Conservation (phyloP, 1,140 invertebrate species). For the Tetragnatha versicolor region DNA sequence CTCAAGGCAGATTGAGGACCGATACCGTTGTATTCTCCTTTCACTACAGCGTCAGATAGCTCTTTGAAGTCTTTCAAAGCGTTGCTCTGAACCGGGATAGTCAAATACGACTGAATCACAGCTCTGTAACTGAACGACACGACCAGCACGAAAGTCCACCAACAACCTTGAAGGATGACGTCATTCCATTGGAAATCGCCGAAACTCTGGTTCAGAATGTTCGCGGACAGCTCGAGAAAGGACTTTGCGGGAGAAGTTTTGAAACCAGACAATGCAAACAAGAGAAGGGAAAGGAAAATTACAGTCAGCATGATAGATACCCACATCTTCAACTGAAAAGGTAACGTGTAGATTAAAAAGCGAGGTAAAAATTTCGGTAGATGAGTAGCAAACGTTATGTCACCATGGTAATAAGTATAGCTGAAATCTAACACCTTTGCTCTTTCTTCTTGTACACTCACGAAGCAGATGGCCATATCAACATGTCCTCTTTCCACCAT, state of each 20-base stretch:
- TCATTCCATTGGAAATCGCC: neutral
- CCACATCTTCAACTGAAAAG: neutral
- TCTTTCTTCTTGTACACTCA: neutral
- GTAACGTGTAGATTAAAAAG: neutral
- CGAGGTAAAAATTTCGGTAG: neutral
- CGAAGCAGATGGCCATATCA: neutral
- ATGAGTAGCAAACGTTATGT: neutral
- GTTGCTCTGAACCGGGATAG: neutral
- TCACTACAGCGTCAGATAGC: neutral
- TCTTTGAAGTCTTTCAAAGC: neutral
- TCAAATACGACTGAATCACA: neutral
- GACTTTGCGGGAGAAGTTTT: neutral
- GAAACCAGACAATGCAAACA: neutral
- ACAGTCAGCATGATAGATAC: neutral
- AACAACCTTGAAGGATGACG: neutral
- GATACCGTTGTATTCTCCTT: neutral
- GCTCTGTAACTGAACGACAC: neutral
- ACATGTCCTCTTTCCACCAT: neutral
- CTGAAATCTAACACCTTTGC: neutral
- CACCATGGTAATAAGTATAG: neutral
- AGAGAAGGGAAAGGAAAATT: neutral
- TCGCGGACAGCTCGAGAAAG: neutral
- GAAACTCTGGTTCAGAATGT: neutral
- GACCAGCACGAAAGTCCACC: neutral
- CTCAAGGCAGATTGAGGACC: neutral